phyloP scores from a whole-genome alignment of 2,888 invertebrate species.

The Rhagium mordax region DNA sequence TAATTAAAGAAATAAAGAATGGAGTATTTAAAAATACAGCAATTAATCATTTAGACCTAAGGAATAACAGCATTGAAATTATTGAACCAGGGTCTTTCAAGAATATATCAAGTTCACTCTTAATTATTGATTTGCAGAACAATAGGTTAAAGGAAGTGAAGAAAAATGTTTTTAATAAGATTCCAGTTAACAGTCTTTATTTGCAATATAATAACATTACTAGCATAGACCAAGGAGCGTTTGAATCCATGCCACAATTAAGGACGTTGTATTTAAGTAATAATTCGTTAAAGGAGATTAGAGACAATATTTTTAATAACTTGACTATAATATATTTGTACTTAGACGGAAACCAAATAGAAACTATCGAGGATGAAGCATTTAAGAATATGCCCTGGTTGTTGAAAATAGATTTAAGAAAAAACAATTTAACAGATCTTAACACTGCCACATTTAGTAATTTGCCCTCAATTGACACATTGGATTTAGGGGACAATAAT shows the following conservation, averaged over 20 bases:
- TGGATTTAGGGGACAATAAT: not conserved
- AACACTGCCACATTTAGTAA: not conserved
- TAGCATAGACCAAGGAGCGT: not conserved
- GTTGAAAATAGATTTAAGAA: not conserved
- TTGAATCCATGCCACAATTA: not conserved
- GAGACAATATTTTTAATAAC: not conserved
- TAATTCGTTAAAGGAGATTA: not conserved
- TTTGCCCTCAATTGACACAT: not conserved
- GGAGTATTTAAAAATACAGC: not conserved
- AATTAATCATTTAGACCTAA: not conserved
- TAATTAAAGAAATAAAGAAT: not conserved
- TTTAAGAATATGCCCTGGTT: not conserved
- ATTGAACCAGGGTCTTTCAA: not conserved
- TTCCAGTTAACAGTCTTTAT: not conserved
- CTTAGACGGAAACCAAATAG: not conserved
- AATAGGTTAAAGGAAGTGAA: constrained; percentile 2
- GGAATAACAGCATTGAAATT: not conserved
- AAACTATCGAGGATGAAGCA: not conserved
- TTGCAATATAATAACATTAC: not conserved
- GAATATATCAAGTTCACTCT: not conserved
- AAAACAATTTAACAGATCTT: not conserved
- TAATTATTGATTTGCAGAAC: not conserved
- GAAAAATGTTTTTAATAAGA: not conserved
- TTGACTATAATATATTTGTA: not conserved
- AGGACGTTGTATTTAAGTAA: not conserved